Percentiles rank a stretch among this genome's conserved stretches.
Evolutionary conservation across 2,888 invertebrate species (phyloP).

Genomic region (Coecobrya sp.): DNA sequence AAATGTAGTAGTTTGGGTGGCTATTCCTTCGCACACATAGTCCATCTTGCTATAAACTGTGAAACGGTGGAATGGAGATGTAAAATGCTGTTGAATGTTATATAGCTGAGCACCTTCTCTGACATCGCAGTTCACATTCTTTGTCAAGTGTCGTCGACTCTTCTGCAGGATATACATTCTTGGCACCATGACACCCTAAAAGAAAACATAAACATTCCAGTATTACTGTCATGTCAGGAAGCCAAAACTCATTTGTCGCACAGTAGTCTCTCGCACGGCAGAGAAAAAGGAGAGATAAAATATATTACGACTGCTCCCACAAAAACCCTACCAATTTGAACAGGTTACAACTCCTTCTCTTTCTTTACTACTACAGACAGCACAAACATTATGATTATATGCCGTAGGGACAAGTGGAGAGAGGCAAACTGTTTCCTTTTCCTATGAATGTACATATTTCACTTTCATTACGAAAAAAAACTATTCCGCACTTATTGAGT

Average conservation of each 20-base stretch:
- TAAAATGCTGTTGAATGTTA: slow-evolving; percentile 48
- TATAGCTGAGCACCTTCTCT: slow-evolving; percentile 18
- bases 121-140: slow-evolving; percentile 57
- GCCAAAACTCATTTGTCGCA: slow-evolving; percentile 72
- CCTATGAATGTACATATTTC: neutral
- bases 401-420: neutral
- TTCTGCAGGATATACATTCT: slow-evolving; percentile 37
- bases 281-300: slow-evolving; percentile 36
- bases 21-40: neutral
- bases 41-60: neutral
- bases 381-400: neutral
- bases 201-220: slow-evolving; percentile 73
- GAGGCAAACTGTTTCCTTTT: neutral
- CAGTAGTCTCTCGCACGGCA: neutral
- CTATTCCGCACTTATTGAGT: neutral
- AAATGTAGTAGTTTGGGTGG: neutral
- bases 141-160: slow-evolving; percentile 69
- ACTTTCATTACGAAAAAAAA: neutral
- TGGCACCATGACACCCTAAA: slow-evolving; percentile 54
- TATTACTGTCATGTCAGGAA: slow-evolving; percentile 70
- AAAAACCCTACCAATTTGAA: neutral
- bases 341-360: neutral
- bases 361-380: neutral
- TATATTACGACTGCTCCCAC: slow-evolving; percentile 27
- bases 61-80: slow-evolving; percentile 23